Percentiles rank a stretch among this genome's conserved stretches.
phyloP scores from a whole-genome alignment of 2,888 invertebrate species.

The Cosmorhoe ocellata region DNA sequence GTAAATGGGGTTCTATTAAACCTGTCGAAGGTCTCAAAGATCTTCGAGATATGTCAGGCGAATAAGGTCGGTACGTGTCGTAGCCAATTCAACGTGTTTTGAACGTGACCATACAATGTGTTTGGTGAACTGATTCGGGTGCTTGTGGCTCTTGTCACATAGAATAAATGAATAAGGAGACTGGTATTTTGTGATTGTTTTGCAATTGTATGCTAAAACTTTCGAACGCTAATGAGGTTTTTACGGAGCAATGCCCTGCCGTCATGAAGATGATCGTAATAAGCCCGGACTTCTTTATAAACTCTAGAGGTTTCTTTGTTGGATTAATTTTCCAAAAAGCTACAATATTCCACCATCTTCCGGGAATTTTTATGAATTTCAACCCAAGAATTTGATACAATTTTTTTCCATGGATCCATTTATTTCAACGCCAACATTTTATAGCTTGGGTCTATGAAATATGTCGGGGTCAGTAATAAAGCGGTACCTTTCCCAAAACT shows the following conservation, averaged over 20 bases:
- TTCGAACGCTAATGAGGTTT: too few relatives aligned
- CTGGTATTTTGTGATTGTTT: too few relatives aligned
- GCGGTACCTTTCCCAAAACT: slow-evolving; percentile 5
- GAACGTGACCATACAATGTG: slow-evolving; percentile 14
- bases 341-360: neutral
- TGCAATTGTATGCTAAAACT: too few relatives aligned
- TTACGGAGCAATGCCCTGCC: too few relatives aligned
- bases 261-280: too few relatives aligned
- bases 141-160: too few relatives aligned
- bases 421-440: slow-evolving; percentile 16
- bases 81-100: slow-evolving; percentile 6
- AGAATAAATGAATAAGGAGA: too few relatives aligned
- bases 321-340: too few relatives aligned
- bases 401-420: slow-evolving; percentile 18
- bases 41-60: slow-evolving; percentile 19
- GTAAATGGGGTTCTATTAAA: slow-evolving; percentile 27
- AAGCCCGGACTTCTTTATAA: too few relatives aligned
- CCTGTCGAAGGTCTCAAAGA: slow-evolving; percentile 24
- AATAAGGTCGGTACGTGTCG: slow-evolving; percentile 6
- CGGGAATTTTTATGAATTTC: neutral
- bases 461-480: slow-evolving; percentile 21
- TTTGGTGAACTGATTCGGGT: neutral
- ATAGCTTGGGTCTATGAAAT: slow-evolving; percentile 23
- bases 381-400: slow-evolving; percentile 7
- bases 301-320: too few relatives aligned